Conservation (phyloP, 2,113 vertebrate genomes). For the Monopterus albus region DNA sequence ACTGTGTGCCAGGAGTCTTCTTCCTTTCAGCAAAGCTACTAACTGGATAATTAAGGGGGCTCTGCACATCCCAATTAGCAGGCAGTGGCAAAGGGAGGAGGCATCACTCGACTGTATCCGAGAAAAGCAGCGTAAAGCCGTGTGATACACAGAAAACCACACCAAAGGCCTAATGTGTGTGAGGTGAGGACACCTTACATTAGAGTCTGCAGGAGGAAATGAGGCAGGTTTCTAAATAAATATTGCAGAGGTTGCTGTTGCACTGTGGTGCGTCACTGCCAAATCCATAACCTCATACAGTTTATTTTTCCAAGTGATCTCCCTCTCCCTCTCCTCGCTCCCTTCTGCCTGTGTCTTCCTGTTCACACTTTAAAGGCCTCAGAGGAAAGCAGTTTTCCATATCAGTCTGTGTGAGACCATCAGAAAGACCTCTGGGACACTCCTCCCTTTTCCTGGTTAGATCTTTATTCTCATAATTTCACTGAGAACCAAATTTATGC, state of each 20-base stretch:
- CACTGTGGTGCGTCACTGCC: conserved; percentile 57
- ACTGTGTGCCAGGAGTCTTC: conserved; percentile 51
- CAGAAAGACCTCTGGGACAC: conserved; percentile 53
- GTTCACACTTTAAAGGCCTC: conserved; percentile 49
- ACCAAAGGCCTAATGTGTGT: conserved; percentile 60
- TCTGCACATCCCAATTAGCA: conserved; percentile 76
- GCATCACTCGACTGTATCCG: conserved; percentile 46
- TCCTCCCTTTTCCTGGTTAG: conserved; percentile 33
- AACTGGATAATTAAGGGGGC: conserved; percentile 71
- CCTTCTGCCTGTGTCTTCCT: conserved; percentile 33
- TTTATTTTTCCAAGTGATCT: conserved; percentile 63
- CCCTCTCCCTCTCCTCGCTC: conserved; percentile 14
- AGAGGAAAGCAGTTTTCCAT: conserved; percentile 59
- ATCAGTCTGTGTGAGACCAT: conserved; percentile 45
- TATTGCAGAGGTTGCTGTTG: conserved; percentile 64
- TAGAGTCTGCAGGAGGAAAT: conserved; percentile 62
- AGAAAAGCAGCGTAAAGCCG: conserved; percentile 40
- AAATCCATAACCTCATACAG: conserved; percentile 66
- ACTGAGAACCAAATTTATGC: conserved; percentile 18
- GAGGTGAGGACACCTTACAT: conserved; percentile 61
- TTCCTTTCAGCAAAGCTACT: conserved; percentile 59
- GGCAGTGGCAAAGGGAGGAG: conserved; percentile 40
- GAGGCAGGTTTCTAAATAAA: conserved; percentile 74
- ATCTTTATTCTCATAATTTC: conserved; percentile 24
- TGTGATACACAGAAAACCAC: conserved; percentile 48